Conservation (phyloP, 2,888 invertebrate genomes). For the Nowickia ferox region DNA sequence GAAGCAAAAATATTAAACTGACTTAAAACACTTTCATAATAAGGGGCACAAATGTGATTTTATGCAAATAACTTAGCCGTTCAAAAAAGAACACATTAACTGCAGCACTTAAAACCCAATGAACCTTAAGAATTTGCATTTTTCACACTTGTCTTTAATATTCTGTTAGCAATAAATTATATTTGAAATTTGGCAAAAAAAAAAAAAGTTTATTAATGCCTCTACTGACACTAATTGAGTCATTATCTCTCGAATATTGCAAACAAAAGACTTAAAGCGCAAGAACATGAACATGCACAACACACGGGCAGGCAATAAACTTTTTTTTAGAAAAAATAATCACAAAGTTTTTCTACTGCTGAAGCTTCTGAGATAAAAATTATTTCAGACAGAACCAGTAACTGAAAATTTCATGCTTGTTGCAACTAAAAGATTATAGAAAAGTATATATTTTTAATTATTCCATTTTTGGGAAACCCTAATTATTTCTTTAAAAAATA, state of each 20-base stretch:
- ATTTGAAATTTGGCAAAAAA: slow-evolving; percentile 23
- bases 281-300: neutral
- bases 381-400: slow-evolving; percentile 37
- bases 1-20: no score
- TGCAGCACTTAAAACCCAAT: neutral
- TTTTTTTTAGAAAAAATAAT: neutral
- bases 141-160: slow-evolving; percentile 8
- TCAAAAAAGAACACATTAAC: neutral
- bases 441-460: neutral
- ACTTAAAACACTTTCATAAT: no score
- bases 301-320: neutral
- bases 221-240: slow-evolving; percentile 70
- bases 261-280: slow-evolving; percentile 44
- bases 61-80: slow-evolving; percentile 19
- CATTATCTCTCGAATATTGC: slow-evolving; percentile 57
- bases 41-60: no score
- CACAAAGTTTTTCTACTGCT: neutral
- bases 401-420: neutral
- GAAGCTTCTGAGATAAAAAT: slow-evolving; percentile 3
- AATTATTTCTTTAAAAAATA: neutral
- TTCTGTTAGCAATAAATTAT: slow-evolving; percentile 56
- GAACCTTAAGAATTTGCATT: slow-evolving; percentile 25
- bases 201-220: slow-evolving; percentile 44
- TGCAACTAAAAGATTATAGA: neutral
- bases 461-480: neutral